A percentile compares a stretch with the other conserved stretches of the same genome.
These are phyloP conservation scores for Pandemis heparana DNA, from an alignment of 2,888 invertebrate species.

Conservation along the genomic window DNA sequence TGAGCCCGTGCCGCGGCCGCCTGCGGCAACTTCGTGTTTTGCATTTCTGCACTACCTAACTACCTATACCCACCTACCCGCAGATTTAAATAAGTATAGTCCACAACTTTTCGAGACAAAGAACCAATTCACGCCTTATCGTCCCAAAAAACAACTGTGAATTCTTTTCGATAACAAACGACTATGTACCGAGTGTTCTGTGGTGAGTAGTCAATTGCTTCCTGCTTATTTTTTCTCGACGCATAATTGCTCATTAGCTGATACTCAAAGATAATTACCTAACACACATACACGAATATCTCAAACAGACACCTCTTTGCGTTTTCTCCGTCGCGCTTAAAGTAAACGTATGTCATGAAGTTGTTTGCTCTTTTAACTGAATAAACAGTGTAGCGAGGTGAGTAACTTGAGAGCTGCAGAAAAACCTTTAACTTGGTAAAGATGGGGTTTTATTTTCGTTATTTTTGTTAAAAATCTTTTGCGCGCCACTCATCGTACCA, in stretches of 20 bases:
- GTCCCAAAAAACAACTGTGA: slow-evolving; percentile 48
- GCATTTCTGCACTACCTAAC: slow-evolving; percentile 63
- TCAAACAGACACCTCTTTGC: slow-evolving; percentile 61
- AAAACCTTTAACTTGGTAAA: slow-evolving; percentile 26
- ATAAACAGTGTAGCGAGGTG: slow-evolving; percentile 55
- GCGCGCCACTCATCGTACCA: slow-evolving; percentile 12
- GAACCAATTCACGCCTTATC: slow-evolving; percentile 44
- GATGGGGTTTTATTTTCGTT: slow-evolving; percentile 37
- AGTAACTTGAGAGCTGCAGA: slow-evolving; percentile 37
- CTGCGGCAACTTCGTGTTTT: slow-evolving; percentile 57
- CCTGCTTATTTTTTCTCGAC: slow-evolving; percentile 50
- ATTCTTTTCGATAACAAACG: slow-evolving; percentile 51
- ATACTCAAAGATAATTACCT: slow-evolving; percentile 58
- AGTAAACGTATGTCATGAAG: slow-evolving; percentile 48
- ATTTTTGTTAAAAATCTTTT: slow-evolving; percentile 30
- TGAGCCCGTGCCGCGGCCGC: slow-evolving; percentile 49
- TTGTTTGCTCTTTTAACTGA: slow-evolving; percentile 66
- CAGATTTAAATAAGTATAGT: slow-evolving; percentile 32
- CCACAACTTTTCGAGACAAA: slow-evolving; percentile 37
- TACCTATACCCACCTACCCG: slow-evolving; percentile 46
- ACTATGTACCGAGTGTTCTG: slow-evolving; percentile 48
- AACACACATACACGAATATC: slow-evolving; percentile 57
- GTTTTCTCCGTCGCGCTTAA: slow-evolving; percentile 58
- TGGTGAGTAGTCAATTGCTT: slow-evolving; percentile 50
- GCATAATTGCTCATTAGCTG: slow-evolving; percentile 59